These are phyloP conservation scores for Cephalopterus ornatus DNA, from an alignment of 2,113 vertebrate genomes.

Conservation along the genomic window DNA sequence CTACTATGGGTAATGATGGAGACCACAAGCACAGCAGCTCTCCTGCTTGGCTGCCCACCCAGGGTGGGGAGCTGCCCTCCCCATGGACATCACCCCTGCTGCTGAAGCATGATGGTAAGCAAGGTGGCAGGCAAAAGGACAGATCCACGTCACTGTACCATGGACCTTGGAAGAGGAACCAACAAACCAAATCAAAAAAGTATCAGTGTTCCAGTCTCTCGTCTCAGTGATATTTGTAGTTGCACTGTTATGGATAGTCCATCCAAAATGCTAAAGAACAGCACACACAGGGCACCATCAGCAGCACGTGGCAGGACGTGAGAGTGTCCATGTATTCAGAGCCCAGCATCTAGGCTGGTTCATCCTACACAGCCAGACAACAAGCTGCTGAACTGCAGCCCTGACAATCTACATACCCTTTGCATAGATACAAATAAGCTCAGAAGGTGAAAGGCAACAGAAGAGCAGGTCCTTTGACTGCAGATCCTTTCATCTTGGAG, in stretches of 20 bases:
- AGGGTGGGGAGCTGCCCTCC: background rate
- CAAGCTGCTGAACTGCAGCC: background rate
- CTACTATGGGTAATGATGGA: background rate
- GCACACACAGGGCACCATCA: background rate
- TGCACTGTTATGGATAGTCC: fast-evolving
- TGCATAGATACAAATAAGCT: constrained; percentile 39
- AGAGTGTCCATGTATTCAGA: background rate
- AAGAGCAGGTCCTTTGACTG: constrained; percentile 21
- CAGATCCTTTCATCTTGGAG: constrained; percentile 49
- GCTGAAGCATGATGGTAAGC: fast-evolving
- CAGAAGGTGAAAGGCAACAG: constrained; percentile 51
- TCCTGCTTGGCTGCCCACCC: background rate
- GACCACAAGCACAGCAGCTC: fast-evolving
- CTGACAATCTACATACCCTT: background rate
- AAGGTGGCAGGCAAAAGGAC: background rate
- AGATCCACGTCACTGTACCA: background rate
- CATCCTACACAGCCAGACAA: background rate
- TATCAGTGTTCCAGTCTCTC: background rate
- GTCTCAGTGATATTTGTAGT: fast-evolving
- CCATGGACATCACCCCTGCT: background rate
- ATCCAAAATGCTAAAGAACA: background rate
- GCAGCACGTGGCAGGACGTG: background rate
- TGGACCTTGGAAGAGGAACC: fast-evolving
- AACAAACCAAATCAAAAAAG: background rate
- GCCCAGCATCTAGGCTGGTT: background rate